A percentile compares a stretch with the other conserved stretches of the same genome.
Evolutionary conservation across 2,888 invertebrate species (phyloP).

Genomic region (Pyrgus malvae): DNA sequence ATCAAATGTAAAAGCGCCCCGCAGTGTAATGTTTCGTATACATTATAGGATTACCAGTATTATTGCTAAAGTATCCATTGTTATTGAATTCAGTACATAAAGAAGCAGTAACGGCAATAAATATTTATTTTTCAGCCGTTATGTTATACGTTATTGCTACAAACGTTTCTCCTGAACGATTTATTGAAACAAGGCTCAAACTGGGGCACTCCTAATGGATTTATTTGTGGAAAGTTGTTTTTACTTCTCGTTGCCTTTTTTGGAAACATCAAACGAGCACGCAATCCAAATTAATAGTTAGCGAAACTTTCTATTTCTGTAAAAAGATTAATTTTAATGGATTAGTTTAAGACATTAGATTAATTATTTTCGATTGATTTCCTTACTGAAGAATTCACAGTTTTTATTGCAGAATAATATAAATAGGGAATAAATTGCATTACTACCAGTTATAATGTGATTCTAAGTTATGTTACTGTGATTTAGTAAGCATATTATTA

Average conservation of each 20-base stretch:
- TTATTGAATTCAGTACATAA: constrained; percentile 3
- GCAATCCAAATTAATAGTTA: background rate
- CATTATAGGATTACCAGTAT: too few relatives aligned
- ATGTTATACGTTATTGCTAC: constrained; percentile 12
- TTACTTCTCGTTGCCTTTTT: background rate
- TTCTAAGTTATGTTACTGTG: too few relatives aligned
- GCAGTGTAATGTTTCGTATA: too few relatives aligned
- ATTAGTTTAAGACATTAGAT: too few relatives aligned
- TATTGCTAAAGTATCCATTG: background rate
- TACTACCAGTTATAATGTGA: too few relatives aligned
- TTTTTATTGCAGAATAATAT: too few relatives aligned
- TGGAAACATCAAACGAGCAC: background rate
- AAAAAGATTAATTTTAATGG: background rate
- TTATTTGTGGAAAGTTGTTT: constrained; percentile 12
- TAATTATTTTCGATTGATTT: too few relatives aligned
- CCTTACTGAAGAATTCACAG: too few relatives aligned
- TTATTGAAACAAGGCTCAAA: constrained; percentile 19
- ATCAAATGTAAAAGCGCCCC: too few relatives aligned
- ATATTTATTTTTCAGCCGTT: constrained; percentile 17
- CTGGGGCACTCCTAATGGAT: constrained; percentile 10
- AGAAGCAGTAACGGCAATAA: constrained; percentile 13
- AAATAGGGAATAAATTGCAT: too few relatives aligned
- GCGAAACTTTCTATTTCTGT: background rate
- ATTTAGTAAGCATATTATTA: too few relatives aligned
- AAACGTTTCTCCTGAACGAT: constrained; percentile 6